Evolutionary conservation across 2,797 vertebrate genomes (phyloP), one percentile per base, ranked within the genome.

Genomic region (Etheostoma nigrum): DNA sequence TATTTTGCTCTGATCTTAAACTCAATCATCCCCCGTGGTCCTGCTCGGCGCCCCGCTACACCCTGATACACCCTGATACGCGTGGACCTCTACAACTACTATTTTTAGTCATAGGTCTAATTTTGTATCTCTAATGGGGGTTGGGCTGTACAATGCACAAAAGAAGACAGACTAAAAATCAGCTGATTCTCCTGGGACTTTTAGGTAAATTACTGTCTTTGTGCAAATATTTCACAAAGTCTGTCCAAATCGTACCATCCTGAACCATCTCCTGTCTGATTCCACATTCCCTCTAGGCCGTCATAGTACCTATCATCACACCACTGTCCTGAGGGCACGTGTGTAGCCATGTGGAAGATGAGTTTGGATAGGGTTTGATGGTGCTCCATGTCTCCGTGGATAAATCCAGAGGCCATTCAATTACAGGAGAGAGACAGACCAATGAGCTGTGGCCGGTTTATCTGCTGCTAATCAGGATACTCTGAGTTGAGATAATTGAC

Each of bases 261-360:
- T 6, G 0, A 9, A 45, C 30, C 19, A n/a, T 67, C 63, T 67
- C 69, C 65, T 13, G 40, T 45, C 59, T 30, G 36, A 15, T 25
- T 69, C 61, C 42, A 51, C 18, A 14, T 30, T 14, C 60, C 45
- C 75, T 42, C 12, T 5, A n/a, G 47, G 53, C 25, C 67, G 3
- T 40, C 76, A 62, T 67, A 73, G 18, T 18, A 82, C 76, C 75
- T 67, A 73, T 76, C 62, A 54, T 73, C 40, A 19, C 63, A 30
- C 67, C 10, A 59, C 78, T 84, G 87, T 81, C 74, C 67, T 12
- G 67, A 71, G 83, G 86, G 72, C 79, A 65, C 14, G 40, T 72
- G 70, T 70, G 67, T 88, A 85, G 86, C 86, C 78, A 80, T 63
- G 89, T 76, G 82, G 85, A 87, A 86, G 87, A 91, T 90, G 42